phyloP scores from a whole-genome alignment of 1,140 invertebrate species.

The Oedothorax gibbosus region DNA sequence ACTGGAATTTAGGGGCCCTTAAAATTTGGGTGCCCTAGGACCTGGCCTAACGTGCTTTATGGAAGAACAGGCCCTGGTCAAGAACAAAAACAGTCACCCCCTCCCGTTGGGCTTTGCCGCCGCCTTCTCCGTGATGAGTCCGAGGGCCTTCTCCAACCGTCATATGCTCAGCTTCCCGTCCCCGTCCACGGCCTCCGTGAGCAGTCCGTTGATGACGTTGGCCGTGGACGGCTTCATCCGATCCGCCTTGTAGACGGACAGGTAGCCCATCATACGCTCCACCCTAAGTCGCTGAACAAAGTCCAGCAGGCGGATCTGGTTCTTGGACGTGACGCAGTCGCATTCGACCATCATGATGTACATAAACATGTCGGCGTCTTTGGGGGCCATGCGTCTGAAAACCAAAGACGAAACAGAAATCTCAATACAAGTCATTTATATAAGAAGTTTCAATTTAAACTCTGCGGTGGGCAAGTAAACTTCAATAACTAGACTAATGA shows the following conservation, averaged over 20 bases:
- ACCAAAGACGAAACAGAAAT: background rate
- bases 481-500: too few relatives aligned
- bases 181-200: slow-evolving; percentile 29
- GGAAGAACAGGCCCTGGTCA: too few relatives aligned
- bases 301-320: slow-evolving; percentile 66
- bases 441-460: too few relatives aligned
- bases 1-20: too few relatives aligned
- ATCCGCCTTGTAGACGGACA: slow-evolving; percentile 68
- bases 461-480: too few relatives aligned
- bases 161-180: slow-evolving; percentile 47
- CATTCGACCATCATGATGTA: slow-evolving; percentile 71
- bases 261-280: slow-evolving; percentile 68
- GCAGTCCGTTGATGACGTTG: slow-evolving; percentile 46
- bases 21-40: too few relatives aligned
- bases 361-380: slow-evolving; percentile 69
- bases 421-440: too few relatives aligned
- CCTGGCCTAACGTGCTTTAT: too few relatives aligned
- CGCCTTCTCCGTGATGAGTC: slow-evolving; percentile 32
- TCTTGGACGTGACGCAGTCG: slow-evolving; percentile 64
- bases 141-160: slow-evolving; percentile 49
- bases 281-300: slow-evolving; percentile 69
- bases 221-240: slow-evolving; percentile 65
- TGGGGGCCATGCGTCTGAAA: slow-evolving; percentile 66
- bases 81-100: too few relatives aligned
- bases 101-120: too few relatives aligned